These are phyloP conservation scores for Akabosia matsudoensis DNA, from an alignment of 1,140 invertebrate species.

Conservation along the genomic window DNA sequence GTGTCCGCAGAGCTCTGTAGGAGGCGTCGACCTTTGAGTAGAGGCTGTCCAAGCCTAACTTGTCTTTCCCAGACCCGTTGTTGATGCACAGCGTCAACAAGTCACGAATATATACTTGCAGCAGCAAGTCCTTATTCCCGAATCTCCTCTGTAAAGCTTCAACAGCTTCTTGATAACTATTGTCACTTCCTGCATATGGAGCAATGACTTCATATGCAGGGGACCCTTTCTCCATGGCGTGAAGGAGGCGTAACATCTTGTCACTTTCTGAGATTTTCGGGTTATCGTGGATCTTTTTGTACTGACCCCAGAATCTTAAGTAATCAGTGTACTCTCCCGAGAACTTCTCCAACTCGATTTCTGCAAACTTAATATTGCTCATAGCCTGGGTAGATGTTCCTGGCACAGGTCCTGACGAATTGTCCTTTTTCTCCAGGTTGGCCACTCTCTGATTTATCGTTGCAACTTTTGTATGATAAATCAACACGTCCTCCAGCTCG, in stretches of 20 bases:
- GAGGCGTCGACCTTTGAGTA: background rate
- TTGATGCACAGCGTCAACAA: background rate
- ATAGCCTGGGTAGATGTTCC: too few relatives aligned
- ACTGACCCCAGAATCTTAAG: constrained; percentile 51
- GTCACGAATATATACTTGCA: constrained; percentile 25
- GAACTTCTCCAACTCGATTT: constrained; percentile 47
- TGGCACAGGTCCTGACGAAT: too few relatives aligned
- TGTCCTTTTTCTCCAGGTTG: too few relatives aligned
- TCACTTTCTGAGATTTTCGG: constrained; percentile 43
- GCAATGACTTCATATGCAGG: constrained; percentile 7
- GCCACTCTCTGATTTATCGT: too few relatives aligned
- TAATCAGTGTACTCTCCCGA: constrained; percentile 50
- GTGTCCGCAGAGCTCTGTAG: background rate
- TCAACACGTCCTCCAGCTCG: too few relatives aligned
- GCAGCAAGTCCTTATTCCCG: constrained; percentile 3
- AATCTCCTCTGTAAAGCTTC: constrained; percentile 17
- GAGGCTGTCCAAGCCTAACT: background rate
- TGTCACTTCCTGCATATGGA: constrained; percentile 3
- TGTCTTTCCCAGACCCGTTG: background rate
- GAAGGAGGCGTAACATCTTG: constrained; percentile 48
- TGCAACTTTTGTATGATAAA: too few relatives aligned
- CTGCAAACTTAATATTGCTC: too few relatives aligned
- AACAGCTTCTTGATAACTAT: constrained; percentile 34
- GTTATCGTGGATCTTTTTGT: constrained; percentile 51
- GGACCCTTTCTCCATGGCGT: background rate